Percentiles rank a stretch among this genome's conserved stretches.
Evolutionary conservation across 2,888 invertebrate species (phyloP).

Genomic region (Gastrophysa polygoni): DNA sequence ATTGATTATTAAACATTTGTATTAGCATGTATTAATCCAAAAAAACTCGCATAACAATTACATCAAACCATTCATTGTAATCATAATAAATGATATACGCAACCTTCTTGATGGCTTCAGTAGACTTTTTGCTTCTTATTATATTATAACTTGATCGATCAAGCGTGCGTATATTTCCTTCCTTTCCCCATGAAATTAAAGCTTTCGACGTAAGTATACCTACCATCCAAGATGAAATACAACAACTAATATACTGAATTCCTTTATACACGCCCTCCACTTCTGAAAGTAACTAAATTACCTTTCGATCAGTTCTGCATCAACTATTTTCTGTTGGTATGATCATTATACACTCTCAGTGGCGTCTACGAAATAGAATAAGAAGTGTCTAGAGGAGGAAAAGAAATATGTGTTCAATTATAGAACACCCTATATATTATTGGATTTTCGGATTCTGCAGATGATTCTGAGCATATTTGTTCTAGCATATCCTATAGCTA

Average conservation of each 20-base stretch:
- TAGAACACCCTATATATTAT: too few species aligned
- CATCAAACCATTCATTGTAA: not conserved
- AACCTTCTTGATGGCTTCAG: constrained; percentile 11
- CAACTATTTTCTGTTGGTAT: not conserved
- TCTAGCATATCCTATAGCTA: too few species aligned
- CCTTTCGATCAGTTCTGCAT: not conserved
- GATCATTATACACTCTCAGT: not conserved
- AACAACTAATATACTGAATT: not conserved
- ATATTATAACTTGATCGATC: constrained; percentile 5
- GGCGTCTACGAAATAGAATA: not conserved
- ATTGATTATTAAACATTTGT: too few species aligned
- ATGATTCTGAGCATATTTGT: too few species aligned
- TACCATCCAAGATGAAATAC: too few species aligned
- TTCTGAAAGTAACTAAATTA: not conserved
- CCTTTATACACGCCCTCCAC: constrained; percentile 5
- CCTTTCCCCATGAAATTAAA: not conserved
- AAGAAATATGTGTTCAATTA: too few species aligned
- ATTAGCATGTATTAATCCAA: too few species aligned
- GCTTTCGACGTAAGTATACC: not conserved
- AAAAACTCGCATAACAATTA: not conserved
- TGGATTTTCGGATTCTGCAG: too few species aligned
- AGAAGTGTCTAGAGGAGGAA: too few species aligned
- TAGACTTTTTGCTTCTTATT: not conserved
- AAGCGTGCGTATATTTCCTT: not conserved
- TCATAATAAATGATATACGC: not conserved